Percentiles rank a stretch among this genome's conserved stretches.
Evolutionary conservation across 1,140 invertebrate species (phyloP).

Genomic region (Tetraneura akinire): DNA sequence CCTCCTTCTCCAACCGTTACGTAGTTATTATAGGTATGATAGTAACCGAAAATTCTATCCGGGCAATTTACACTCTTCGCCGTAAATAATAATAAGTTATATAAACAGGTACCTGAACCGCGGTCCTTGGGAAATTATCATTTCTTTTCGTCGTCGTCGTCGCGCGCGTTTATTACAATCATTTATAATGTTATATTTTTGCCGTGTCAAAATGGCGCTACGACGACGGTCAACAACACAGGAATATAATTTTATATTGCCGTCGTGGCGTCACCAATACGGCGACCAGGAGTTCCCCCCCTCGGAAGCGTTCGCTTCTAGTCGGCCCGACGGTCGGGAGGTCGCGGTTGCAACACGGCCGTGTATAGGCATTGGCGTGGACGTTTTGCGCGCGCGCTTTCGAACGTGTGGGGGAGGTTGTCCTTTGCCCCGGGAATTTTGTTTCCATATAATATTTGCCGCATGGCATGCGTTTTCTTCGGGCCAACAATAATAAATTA

Average conservation of each 20-base stretch:
- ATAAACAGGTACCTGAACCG: no score
- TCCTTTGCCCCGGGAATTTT: conserved; percentile 7
- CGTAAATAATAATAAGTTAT: no score
- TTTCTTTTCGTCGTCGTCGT: background rate
- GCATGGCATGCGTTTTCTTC: no score
- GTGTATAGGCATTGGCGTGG: no score
- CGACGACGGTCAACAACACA: conserved; percentile 30
- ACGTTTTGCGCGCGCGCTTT: background rate
- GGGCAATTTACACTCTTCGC: no score
- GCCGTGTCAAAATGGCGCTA: conserved; percentile 19
- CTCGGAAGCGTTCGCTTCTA: background rate
- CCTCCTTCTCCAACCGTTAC: no score
- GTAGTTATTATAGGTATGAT: no score
- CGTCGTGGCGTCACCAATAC: background rate
- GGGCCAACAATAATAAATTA: background rate
- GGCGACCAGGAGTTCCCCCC: background rate
- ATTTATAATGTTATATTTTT: background rate
- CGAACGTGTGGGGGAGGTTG: background rate
- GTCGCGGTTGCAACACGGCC: no score
- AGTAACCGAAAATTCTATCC: no score
- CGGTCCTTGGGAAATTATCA: no score
- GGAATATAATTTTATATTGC: background rate
- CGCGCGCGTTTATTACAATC: background rate
- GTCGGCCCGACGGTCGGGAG: no score
- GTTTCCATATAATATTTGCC: no score